These are phyloP conservation scores for Nyctibius grandis DNA, from an alignment of 2,797 vertebrate species.

Conservation along the genomic window DNA sequence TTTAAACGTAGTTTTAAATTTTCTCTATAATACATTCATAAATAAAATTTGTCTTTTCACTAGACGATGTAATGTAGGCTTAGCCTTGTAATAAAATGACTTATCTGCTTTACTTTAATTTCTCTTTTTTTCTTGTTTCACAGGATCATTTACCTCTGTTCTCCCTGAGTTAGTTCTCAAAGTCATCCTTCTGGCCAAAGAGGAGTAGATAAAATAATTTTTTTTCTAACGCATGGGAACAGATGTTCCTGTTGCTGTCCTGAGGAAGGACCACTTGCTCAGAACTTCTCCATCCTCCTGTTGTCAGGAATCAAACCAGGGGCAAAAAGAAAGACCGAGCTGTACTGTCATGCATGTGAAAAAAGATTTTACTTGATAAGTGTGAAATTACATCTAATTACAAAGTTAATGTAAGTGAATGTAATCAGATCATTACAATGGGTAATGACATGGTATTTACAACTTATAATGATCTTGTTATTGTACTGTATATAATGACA, in stretches of 20 bases:
- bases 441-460: slow-evolving; percentile 67
- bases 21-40: neutral
- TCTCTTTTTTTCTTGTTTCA: neutral
- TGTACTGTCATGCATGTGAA: neutral
- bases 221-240: neutral
- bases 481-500: slow-evolving; percentile 62
- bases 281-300: neutral
- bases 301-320: neutral
- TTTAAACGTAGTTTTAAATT: neutral
- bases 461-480: slow-evolving; percentile 62
- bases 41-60: neutral
- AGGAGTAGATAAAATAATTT: neutral
- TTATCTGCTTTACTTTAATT: neutral
- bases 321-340: neutral
- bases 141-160: neutral
- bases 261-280: neutral
- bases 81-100: neutral
- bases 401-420: slow-evolving; percentile 73
- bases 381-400: slow-evolving; percentile 70
- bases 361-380: slow-evolving; percentile 49
- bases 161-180: neutral
- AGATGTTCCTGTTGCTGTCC: neutral
- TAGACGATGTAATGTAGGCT: neutral
- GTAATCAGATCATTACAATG: slow-evolving; percentile 73
- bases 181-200: neutral